These are phyloP conservation scores for Parambassis ranga DNA, from an alignment of 2,797 vertebrate species.

Conservation along the genomic window DNA sequence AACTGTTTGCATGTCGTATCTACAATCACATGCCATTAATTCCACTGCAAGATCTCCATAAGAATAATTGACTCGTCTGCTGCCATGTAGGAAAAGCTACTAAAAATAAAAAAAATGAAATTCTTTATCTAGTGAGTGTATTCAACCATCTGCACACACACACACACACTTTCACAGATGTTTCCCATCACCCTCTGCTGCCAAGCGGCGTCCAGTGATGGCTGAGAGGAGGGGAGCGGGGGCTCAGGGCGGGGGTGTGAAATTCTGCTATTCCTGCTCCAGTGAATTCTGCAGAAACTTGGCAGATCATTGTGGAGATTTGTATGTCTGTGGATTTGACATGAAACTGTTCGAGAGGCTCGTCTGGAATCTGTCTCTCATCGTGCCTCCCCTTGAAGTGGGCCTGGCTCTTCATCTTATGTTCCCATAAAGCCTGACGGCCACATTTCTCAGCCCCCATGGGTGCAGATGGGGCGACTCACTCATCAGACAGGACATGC, in stretches of 20 bases:
- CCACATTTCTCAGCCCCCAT: constrained; percentile 47
- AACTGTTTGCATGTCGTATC: constrained; percentile 30
- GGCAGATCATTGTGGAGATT: constrained; percentile 74
- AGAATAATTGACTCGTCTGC: constrained; percentile 29
- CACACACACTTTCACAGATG: constrained; percentile 66
- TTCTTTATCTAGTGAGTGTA: constrained; percentile 47
- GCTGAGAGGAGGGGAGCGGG: constrained; percentile 28
- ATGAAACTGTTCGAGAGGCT: constrained; percentile 66
- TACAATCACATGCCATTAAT: constrained; percentile 39
- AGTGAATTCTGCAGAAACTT: constrained; percentile 69
- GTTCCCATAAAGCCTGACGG: constrained; percentile 53
- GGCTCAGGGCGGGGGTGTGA: constrained; percentile 51
- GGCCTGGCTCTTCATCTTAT: constrained; percentile 51
- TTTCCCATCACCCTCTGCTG: constrained; percentile 67
- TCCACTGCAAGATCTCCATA: constrained; percentile 10
- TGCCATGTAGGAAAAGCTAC: constrained; percentile 18
- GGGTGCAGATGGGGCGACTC: constrained; percentile 56
- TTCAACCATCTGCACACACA: constrained; percentile 43
- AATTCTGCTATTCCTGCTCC: constrained; percentile 68
- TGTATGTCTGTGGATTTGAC: constrained; percentile 72
- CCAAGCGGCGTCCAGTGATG: constrained; percentile 56
- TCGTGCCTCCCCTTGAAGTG: constrained; percentile 35
- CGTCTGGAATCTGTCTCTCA: constrained; percentile 66
- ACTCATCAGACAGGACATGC: constrained; percentile 31
- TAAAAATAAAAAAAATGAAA: constrained; percentile 30